Base-by-base conservation (phyloP, 2,888 invertebrate species). In the Thalpophila matura region DNA sequence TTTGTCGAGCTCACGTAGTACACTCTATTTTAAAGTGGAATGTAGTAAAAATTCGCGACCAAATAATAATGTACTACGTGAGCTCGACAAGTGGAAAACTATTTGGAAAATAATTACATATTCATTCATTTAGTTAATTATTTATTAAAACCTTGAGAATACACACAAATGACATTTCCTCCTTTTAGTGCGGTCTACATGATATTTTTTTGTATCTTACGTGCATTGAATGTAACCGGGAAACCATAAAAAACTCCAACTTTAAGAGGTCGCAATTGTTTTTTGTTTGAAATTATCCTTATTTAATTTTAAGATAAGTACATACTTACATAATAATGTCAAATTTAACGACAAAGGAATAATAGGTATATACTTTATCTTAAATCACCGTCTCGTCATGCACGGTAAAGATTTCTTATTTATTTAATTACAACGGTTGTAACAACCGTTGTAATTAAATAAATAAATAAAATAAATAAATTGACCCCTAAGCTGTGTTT, bases 221-320 rank as follows among this genome's bases (percentile, higher is more conserved):
- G 24, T 50, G 12, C 7, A 60, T 26, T 63, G 7, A 3, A 10
- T 31, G 3, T 26, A n/a, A 22, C n/a, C 12, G 54, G 29, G 38
- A 65, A 51, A 38, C 18, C 14, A 24, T 9, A 9, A 14, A 29
- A 38, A 63, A 26, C n/a, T 22, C 0, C 24, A n/a, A 37, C 20
- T 3, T 22, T 5, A 33, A 20, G 18, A 60, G 14, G 18, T 4
- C 2, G 20, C 12, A 18, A 57, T 57, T n/a, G n/a, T n/a, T 29
- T 29, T 37, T 29, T 47, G 16, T 47, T 63, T 12, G 10, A 4
- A 26, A 10, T 35, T 63, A 22, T 59, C 63, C 47, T 26, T 14
- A 35, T 3, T 33, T 57, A 0, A 27, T 3, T 35, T 27, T n/a
- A 22, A 37, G 2, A 6, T 9, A 20, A 1, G n/a, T n/a, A n/a